Conservation (phyloP, 2,888 invertebrate genomes). For the Phalera bucephala region DNA sequence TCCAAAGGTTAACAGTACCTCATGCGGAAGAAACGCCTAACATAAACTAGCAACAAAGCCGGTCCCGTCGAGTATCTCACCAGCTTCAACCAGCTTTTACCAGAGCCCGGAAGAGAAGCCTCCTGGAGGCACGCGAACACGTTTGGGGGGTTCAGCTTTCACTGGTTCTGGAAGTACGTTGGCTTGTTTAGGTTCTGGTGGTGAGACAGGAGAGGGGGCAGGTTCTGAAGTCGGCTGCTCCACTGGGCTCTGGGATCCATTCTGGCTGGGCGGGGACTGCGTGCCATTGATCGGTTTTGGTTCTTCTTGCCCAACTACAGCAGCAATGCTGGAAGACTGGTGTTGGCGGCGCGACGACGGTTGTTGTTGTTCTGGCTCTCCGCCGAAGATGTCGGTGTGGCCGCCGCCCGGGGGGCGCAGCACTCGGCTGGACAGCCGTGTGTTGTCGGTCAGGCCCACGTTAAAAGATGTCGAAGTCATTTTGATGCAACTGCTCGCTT, state of each 20-base stretch:
- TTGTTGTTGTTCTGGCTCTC: constrained; percentile 79
- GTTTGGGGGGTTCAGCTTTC: constrained; percentile 54
- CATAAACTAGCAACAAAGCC: constrained; percentile 14
- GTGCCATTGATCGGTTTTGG: constrained; percentile 54
- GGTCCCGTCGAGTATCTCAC: constrained; percentile 47
- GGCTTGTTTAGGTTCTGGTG: constrained; percentile 24
- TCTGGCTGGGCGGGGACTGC: constrained; percentile 44
- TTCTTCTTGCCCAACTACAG: constrained; percentile 45
- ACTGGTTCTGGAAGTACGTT: constrained; percentile 33
- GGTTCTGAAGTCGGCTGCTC: constrained; percentile 8
- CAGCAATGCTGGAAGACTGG: constrained; percentile 27
- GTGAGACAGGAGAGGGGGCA: constrained; percentile 24
- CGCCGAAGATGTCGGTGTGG: constrained; percentile 86
- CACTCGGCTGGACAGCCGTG: constrained; percentile 83
- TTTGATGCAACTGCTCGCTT: too few species aligned
- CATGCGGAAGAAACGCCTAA: too few species aligned
- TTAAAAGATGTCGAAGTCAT: constrained; percentile 83
- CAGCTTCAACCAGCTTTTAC: constrained; percentile 72
- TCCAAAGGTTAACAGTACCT: too few species aligned
- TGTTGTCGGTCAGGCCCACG: constrained; percentile 77
- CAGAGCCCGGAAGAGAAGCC: constrained; percentile 87
- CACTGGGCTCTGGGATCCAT: constrained; percentile 37
- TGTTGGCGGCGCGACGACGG: constrained; percentile 68
- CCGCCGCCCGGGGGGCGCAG: constrained; percentile 88
- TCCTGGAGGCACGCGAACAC: constrained; percentile 85